Percentiles rank a stretch among this genome's conserved stretches.
Conservation (phyloP, 2,888 invertebrate genomes). For the Ctenicera cuprea region DNA sequence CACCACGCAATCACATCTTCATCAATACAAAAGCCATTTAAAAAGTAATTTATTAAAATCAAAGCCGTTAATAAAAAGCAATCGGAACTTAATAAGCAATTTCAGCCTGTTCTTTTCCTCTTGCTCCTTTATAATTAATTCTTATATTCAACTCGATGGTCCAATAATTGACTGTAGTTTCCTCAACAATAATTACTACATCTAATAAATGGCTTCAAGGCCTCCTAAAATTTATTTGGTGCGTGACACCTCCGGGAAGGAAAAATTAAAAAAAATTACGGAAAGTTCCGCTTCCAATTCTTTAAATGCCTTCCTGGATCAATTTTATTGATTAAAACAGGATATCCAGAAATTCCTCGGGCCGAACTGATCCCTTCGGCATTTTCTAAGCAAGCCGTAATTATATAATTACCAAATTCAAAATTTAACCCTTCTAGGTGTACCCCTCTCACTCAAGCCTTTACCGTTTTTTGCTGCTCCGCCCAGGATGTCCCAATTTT, state of each 20-base stretch:
- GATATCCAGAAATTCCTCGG: not conserved
- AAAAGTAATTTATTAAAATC: conserved; percentile 14
- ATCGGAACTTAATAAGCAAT: conserved; percentile 11
- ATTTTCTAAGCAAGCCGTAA: not conserved
- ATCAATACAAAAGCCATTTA: conserved; percentile 15
- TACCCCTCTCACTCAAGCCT: too few relatives aligned
- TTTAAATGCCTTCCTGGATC: not conserved
- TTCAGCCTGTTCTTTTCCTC: not conserved
- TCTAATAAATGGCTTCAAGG: too few relatives aligned
- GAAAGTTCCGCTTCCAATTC: conserved; percentile 6
- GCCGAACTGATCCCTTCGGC: not conserved
- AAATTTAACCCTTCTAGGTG: too few relatives aligned
- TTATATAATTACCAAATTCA: too few relatives aligned
- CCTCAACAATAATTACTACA: not conserved
- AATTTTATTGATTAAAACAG: too few relatives aligned
- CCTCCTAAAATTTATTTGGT: too few relatives aligned
- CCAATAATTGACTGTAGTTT: not conserved
- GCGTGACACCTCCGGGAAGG: conserved; percentile 11
- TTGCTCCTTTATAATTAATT: not conserved
- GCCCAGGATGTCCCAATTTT: conserved; percentile 27
- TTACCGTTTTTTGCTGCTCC: conserved; percentile 1
- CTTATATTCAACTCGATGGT: not conserved
- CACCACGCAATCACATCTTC: conserved; percentile 21
- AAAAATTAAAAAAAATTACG: not conserved
- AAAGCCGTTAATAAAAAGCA: conserved; percentile 1